Evolutionary conservation across 2,113 vertebrate species (phyloP), one percentile per base, ranked within the genome.

Genomic region (Melospiza melodia): DNA sequence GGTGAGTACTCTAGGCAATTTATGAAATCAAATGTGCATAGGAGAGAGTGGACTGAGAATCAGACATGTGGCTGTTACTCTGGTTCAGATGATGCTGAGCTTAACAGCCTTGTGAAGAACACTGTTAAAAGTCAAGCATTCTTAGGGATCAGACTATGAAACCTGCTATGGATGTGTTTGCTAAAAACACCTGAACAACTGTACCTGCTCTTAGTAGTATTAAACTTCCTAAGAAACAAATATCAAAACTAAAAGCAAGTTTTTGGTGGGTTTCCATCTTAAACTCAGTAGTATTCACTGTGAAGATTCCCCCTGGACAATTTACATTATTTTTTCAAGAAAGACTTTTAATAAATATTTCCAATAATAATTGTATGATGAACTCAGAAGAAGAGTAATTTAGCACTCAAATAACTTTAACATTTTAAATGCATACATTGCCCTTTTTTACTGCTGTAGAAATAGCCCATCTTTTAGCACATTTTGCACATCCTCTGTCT

Each of bases 1-100:
- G 28, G 6, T 41, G 17, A 33, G 37, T 66, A 7, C 11, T 39
- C 1, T 4, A n/a, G 48, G 22, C 28, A 66, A 0, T 46, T 1
- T 51, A 1, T 52, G n/a, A 77, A 94, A 67, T 43, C 25, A 52
- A 10, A 17, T 22, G 18, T 43, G 15, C 4, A 0, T 44, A n/a
- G 51, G 33, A 24, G 43, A 52, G 43, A 44, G 33, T 39, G 30
- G 48, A 44, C 15, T 52, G 22, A 33, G 30, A 61, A 8, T 69
- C 10, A 28, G 27, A 57, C 43, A 11, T 49, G n/a, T 73, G 39
- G 8, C 31, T 54, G 12, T 25, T 76, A 11, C 28, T 52, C 43
- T 27, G 20, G 8, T 54, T 44, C 31, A 67, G 23, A 20, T n/a
- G 27, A 21, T 82, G 41, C 8, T 79, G 24, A 81, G 28, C 23